A percentile compares a stretch with the other conserved stretches of the same genome.
phyloP scores from a whole-genome alignment of 2,888 invertebrate genomes.

The Ceriagrion tenellum region DNA sequence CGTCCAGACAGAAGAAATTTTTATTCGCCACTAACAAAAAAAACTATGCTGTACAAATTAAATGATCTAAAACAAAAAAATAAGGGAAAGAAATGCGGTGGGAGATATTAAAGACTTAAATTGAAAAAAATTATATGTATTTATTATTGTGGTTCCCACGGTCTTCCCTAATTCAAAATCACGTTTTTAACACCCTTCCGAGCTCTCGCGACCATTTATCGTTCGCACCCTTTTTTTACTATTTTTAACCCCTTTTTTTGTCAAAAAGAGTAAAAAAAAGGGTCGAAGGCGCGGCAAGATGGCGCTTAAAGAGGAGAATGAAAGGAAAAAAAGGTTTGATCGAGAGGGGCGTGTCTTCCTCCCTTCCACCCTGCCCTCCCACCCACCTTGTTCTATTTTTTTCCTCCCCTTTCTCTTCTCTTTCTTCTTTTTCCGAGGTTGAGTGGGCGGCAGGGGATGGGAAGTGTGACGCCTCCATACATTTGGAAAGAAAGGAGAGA shows the following conservation, averaged over 20 bases:
- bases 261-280: neutral
- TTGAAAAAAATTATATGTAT: no score
- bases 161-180: neutral
- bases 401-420: neutral
- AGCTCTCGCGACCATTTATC: no score
- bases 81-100: neutral
- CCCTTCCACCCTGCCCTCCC: no score
- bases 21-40: no score
- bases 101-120: no score
- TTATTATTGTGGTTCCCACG: neutral
- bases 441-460: neutral
- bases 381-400: constrained; percentile 35
- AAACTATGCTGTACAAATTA: no score
- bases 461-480: neutral
- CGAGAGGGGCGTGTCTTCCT: neutral
- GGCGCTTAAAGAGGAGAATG: neutral
- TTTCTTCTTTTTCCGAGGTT: neutral
- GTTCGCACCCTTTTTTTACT: neutral
- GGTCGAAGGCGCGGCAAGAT: neutral
- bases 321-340: constrained; percentile 20
- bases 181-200: neutral
- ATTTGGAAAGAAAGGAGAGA: neutral
- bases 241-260: no score
- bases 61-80: neutral
- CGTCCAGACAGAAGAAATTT: no score